Evolutionary conservation across 2,113 vertebrate species (phyloP).

Genomic region (Sus scrofa): T2T-Sscrofa CM000812.6:48661501-48662000

Average conservation of each 20-base stretch:
- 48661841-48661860: neutral
- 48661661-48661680: neutral
- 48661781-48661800: neutral
- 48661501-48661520: neutral
- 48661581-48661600: neutral
- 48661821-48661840: neutral
- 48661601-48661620: neutral
- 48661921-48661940: neutral
- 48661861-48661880: neutral
- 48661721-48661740: neutral
- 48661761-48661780: neutral
- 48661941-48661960: neutral
- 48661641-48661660: neutral
- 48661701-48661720: neutral
- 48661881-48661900: neutral
- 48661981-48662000: neutral
- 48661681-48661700: neutral
- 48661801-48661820: neutral
- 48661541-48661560: neutral
- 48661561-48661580: neutral
- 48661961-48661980: neutral
- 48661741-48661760: neutral
- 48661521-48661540: neutral
- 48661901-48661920: neutral
- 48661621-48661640: neutral